Percentiles rank a stretch among this genome's conserved stretches.
phyloP scores from a whole-genome alignment of 2,113 vertebrate genomes.

The Calonectris borealis region DNA sequence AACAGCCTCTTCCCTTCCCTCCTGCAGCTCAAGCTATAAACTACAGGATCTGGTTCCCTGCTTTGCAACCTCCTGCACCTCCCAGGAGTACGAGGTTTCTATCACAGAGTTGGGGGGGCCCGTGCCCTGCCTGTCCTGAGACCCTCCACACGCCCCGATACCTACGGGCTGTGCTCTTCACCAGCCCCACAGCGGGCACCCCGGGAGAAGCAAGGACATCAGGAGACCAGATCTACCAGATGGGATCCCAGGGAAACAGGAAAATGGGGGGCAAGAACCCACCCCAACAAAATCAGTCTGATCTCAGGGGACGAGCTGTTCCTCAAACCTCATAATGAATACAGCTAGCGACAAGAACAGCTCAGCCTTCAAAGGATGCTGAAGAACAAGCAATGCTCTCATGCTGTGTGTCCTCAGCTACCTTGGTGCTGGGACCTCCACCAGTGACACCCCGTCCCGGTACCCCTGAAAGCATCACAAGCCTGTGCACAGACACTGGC shows the following conservation, averaged over 20 bases:
- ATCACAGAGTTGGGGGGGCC: accelerated
- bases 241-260: neutral
- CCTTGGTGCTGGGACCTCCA: no score
- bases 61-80: neutral
- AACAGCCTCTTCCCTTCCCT: neutral
- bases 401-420: neutral
- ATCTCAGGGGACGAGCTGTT: neutral
- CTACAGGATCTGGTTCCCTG: neutral
- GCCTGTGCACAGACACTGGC: accelerated
- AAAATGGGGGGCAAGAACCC: accelerated
- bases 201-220: no score
- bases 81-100: neutral
- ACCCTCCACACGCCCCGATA: accelerated
- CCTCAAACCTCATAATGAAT: accelerated
- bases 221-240: neutral
- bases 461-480: neutral
- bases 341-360: accelerated
- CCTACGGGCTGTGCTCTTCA: accelerated
- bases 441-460: neutral
- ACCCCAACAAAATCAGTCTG: accelerated
- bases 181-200: no score
- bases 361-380: neutral
- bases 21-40: neutral
- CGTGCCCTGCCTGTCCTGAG: accelerated
- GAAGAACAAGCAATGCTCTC: neutral